phyloP scores from a whole-genome alignment of 2,113 vertebrate species.

The Lota lota region DNA sequence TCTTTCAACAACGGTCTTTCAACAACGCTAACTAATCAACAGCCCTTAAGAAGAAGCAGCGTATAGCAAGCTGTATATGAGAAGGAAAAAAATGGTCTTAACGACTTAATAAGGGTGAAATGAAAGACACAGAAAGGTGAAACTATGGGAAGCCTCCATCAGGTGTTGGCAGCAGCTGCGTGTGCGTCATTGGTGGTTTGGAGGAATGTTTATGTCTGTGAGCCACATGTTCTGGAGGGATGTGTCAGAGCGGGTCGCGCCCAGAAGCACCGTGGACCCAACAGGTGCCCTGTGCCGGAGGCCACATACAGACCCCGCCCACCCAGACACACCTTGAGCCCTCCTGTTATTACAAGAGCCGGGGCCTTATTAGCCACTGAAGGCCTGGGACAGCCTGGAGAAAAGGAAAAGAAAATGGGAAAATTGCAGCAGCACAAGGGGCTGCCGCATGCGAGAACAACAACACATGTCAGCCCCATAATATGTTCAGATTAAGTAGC shows the following conservation, averaged over 20 bases:
- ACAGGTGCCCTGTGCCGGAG: slow-evolving; percentile 42
- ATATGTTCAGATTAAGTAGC: not conserved
- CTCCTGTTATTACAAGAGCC: slow-evolving; percentile 31
- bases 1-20: slow-evolving; percentile 54
- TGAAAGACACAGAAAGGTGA: slow-evolving; percentile 58
- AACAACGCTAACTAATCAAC: slow-evolving; percentile 36
- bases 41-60: slow-evolving; percentile 39
- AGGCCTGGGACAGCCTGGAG: not conserved
- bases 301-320: slow-evolving; percentile 38
- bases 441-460: not conserved
- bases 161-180: slow-evolving; percentile 58
- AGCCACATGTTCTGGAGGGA: slow-evolving; percentile 60
- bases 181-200: slow-evolving; percentile 71
- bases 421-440: not conserved
- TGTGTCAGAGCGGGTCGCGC: slow-evolving; percentile 61
- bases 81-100: slow-evolving; percentile 45
- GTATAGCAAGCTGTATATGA: slow-evolving; percentile 18
- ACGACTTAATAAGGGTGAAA: slow-evolving; percentile 47
- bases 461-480: not conserved
- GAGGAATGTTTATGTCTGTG: slow-evolving; percentile 55
- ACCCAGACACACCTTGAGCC: slow-evolving; percentile 27
- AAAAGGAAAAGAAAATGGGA: not conserved
- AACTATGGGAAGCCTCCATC: slow-evolving; percentile 70
- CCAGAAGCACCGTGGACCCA: slow-evolving; percentile 40
- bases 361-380: slow-evolving; percentile 24